phyloP scores from a whole-genome alignment of 2,888 invertebrate species.

The Seira ritae region DNA sequence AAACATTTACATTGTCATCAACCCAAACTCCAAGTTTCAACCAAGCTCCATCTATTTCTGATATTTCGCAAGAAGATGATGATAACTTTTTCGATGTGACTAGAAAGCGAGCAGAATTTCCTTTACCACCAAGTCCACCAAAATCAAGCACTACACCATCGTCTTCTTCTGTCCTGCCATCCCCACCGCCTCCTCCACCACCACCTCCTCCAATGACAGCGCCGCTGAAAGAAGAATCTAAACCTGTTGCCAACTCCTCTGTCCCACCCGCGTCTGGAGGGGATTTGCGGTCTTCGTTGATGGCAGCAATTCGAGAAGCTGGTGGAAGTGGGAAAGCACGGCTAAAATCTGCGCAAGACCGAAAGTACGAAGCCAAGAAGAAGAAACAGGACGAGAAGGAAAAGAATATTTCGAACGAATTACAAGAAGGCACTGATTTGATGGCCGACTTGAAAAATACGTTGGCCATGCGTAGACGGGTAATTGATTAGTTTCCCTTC shows the following conservation, averaged over 20 bases:
- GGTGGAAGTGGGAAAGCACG: conserved; percentile 67
- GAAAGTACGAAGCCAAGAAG: conserved; percentile 70
- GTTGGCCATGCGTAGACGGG: conserved; percentile 71
- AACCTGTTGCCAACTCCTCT: neutral
- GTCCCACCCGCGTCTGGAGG: conserved; percentile 19
- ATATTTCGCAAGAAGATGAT: conserved; percentile 25
- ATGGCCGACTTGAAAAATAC: conserved; percentile 73
- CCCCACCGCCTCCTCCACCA: conserved; percentile 67
- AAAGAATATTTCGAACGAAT: conserved; percentile 40
- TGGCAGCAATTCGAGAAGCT: conserved; percentile 73
- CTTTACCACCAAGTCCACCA: conserved; percentile 15
- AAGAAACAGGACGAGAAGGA: conserved; percentile 71
- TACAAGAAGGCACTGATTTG: conserved; percentile 62
- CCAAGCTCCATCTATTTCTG: conserved; percentile 22
- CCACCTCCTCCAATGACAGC: conserved; percentile 59
- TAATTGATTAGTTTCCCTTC: conserved; percentile 39
- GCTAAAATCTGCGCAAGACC: conserved; percentile 69
- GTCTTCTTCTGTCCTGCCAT: conserved; percentile 16
- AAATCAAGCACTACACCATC: neutral
- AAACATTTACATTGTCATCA: conserved; percentile 22
- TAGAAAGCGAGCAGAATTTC: neutral
- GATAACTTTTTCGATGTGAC: conserved; percentile 2
- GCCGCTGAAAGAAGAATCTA: conserved; percentile 22
- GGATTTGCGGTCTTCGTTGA: conserved; percentile 67
- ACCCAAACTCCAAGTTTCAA: conserved; percentile 9